Base-by-base conservation (phyloP, 2,113 vertebrate species). In the Oreochromis spilurus region DNA sequence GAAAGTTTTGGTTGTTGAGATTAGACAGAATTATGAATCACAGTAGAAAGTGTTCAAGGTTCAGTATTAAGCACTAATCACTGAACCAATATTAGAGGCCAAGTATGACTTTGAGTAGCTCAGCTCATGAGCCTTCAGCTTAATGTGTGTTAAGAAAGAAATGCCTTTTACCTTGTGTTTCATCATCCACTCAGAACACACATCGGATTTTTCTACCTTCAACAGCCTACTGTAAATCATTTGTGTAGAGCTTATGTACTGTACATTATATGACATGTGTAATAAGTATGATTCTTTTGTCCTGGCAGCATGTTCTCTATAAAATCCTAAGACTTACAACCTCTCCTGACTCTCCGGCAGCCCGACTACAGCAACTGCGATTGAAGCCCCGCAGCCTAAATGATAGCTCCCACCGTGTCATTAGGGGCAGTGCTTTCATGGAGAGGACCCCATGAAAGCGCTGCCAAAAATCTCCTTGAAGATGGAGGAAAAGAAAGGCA, bases 391-490 rank as follows among this genome's bases (percentile, higher is more conserved):
- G 16, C 91, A 96, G 96, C 96, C 97, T 97, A 96, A 97, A 96
- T 93, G 95, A 94, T 92, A 91, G 92, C 95, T 96, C 97, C 96
- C 96, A 96, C 94, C 95, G 92, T 98, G 97, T 98, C 97, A 97
- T 96, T 95, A 93, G 93, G 96, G 97, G 96, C 93, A 93, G 67
- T 75, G 67, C 24, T 75, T 75, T 75, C 94, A 94, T 48, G 87
- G 82, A 96, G 95, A 97, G 97, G 97, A 97, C 97, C 97, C 96
- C 95, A 94, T 93, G 96, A 97, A 97, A 97, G 96, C 96, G 94
- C 96, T 90, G 92, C 88, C 97, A 93, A 93, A 93, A 98, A 97
- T 99, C 97, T 97, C 97, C 98, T 97, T 97, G 97, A 98, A 97
- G 97, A 97, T 96, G 95, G 96, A 94, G 94, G 87, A 91, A 97